Percentiles rank a stretch among this genome's conserved stretches.
These are phyloP conservation scores for Fragum fragum DNA, from an alignment of 2,888 invertebrate genomes.

Conservation along the genomic window DNA sequence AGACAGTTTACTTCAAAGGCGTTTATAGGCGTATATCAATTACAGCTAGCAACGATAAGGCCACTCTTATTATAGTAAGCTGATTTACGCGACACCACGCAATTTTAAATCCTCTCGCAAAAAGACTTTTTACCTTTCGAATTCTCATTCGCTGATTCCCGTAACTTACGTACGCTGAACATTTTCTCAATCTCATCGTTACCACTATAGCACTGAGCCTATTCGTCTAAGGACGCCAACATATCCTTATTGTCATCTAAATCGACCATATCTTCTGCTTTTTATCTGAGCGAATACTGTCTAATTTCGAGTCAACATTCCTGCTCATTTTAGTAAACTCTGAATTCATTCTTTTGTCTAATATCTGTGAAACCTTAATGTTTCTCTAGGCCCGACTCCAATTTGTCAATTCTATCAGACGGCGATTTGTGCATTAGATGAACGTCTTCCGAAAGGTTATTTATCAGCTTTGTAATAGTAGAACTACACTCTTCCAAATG, in stretches of 20 bases:
- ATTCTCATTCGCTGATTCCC: conserved; percentile 25
- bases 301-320: conserved; percentile 22
- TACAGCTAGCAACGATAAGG: neutral
- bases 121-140: neutral
- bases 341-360: conserved; percentile 20
- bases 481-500: neutral
- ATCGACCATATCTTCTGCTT: conserved; percentile 8
- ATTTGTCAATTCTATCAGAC: conserved; percentile 26
- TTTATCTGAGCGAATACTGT: neutral
- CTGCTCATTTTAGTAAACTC: conserved; percentile 28
- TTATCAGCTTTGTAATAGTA: neutral
- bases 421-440: conserved; percentile 11
- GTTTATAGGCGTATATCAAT: neutral
- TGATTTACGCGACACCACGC: conserved; percentile 4
- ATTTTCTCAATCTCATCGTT: neutral
- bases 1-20: neutral
- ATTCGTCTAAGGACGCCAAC: neutral
- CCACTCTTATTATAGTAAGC: neutral
- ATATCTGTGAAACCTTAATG: conserved; percentile 23
- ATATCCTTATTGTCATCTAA: conserved; percentile 13
- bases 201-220: neutral
- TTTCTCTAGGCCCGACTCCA: conserved; percentile 29
- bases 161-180: neutral
- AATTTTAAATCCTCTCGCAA: conserved; percentile 6
- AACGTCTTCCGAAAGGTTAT: conserved; percentile 10